These are phyloP conservation scores for Abrostola tripartita DNA, from an alignment of 2,888 invertebrate genomes.

Conservation along the genomic window DNA sequence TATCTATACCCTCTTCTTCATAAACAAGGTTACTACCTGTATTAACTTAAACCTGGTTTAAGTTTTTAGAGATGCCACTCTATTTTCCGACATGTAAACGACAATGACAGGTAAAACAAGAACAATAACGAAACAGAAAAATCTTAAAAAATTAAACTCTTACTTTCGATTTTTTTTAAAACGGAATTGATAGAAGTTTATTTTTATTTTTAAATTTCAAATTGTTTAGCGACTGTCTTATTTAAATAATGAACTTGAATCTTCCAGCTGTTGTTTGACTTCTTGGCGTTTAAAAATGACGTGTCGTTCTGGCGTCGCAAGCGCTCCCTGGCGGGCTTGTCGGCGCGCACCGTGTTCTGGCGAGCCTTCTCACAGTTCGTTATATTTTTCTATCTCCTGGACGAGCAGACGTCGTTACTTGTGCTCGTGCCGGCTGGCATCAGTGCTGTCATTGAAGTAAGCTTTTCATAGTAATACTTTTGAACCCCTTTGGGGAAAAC, in stretches of 20 bases:
- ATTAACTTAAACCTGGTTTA: no score
- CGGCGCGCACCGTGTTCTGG: conserved; percentile 96
- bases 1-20: background rate
- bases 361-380: conserved; percentile 97
- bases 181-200: background rate
- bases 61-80: no score
- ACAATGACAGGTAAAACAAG: background rate
- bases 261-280: conserved; percentile 97
- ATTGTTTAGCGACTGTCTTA: background rate
- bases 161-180: no score
- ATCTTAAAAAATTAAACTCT: no score
- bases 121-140: no score
- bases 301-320: conserved; percentile 97
- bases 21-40: no score
- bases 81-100: no score
- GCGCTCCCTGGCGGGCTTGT: conserved; percentile 95
- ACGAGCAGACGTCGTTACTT: conserved; percentile 96
- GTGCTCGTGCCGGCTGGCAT: conserved; percentile 96
- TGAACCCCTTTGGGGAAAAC: background rate
- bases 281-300: conserved; percentile 99
- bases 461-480: background rate
- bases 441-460: conserved; percentile 96
- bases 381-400: conserved; percentile 96
- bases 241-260: conserved; percentile 4
- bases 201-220: conserved; percentile 1